Percentiles rank a stretch among this genome's conserved stretches.
These are phyloP conservation scores for Brachionus plicatilis DNA, from an alignment of 1,140 invertebrate genomes.

Conservation along the genomic window DNA sequence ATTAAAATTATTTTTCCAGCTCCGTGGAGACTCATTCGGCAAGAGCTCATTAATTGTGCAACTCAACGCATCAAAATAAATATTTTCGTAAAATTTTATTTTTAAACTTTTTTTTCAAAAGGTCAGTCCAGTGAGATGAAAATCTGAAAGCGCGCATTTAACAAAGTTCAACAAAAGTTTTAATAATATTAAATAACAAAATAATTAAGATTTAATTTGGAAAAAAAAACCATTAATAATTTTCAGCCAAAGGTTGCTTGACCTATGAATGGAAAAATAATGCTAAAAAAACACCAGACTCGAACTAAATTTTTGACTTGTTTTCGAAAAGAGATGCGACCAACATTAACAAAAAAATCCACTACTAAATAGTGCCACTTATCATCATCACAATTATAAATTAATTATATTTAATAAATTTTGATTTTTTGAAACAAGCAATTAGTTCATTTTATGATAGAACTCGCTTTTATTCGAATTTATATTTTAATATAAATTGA, in stretches of 20 bases:
- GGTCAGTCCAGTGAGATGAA: background rate
- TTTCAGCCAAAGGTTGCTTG: background rate
- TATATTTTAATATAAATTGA: background rate
- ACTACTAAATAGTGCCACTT: background rate
- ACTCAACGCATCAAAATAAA: background rate
- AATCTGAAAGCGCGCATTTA: background rate
- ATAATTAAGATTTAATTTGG: background rate
- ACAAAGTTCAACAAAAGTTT: background rate
- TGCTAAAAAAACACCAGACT: background rate
- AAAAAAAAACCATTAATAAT: background rate
- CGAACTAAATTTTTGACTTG: no score
- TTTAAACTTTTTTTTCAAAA: background rate
- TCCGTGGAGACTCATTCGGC: background rate
- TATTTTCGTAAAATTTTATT: background rate
- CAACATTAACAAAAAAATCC: background rate
- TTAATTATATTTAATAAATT: conserved; percentile 6
- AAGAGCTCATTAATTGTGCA: background rate
- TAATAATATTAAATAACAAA: background rate
- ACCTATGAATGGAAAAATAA: background rate
- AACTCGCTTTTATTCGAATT: background rate
- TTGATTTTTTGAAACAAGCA: background rate
- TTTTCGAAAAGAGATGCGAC: background rate
- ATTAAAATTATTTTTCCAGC: background rate
- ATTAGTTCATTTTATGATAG: background rate
- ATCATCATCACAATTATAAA: background rate